Percentiles rank a stretch among this genome's conserved stretches.
These are phyloP conservation scores for Barypeithes pellucidus DNA, from an alignment of 2,888 invertebrate genomes.

Conservation along the genomic window DNA sequence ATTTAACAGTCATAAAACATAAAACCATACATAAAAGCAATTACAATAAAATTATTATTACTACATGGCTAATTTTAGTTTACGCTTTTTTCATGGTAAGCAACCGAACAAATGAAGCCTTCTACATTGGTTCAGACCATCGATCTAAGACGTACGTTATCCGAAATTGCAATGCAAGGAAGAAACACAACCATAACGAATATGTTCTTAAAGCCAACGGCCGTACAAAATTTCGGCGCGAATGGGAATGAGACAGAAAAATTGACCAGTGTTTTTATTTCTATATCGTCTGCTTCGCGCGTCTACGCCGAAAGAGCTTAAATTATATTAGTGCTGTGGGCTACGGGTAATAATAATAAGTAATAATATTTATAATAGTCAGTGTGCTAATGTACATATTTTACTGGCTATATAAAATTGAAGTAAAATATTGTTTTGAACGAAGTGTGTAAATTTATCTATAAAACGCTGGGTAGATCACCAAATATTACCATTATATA, in stretches of 20 bases:
- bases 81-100: neutral
- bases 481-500: too few relatives aligned
- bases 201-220: neutral
- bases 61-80: constrained; percentile 19
- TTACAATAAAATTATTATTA: constrained; percentile 7
- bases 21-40: constrained; percentile 6
- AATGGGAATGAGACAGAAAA: constrained; percentile 31
- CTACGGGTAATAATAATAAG: neutral
- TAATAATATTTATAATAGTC: neutral
- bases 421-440: too few relatives aligned
- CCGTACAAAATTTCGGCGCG: constrained; percentile 16
- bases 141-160: neutral
- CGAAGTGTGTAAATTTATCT: too few relatives aligned
- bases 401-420: too few relatives aligned
- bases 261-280: constrained; percentile 34
- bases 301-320: constrained; percentile 27
- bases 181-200: neutral
- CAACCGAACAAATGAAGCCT: constrained; percentile 9
- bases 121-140: too few relatives aligned
- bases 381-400: neutral
- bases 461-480: too few relatives aligned
- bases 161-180: neutral
- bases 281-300: constrained; percentile 31
- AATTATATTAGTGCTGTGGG: constrained; percentile 16
- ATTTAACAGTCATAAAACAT: constrained; percentile 2